phyloP scores from a whole-genome alignment of 2,888 invertebrate genomes.

The Chrysolina americana region DNA sequence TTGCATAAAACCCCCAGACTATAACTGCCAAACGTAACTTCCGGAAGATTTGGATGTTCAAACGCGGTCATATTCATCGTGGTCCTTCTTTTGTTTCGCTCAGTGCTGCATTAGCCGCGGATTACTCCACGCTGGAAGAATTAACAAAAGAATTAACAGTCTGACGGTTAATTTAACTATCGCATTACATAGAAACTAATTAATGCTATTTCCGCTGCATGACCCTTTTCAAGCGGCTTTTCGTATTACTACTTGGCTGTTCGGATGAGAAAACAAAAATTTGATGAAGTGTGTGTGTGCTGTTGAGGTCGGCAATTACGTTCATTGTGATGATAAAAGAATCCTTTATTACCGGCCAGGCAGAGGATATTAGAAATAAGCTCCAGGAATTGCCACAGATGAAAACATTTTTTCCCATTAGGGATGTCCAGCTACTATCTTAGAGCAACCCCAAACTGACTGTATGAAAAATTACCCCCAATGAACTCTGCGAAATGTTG shows the following conservation, averaged over 20 bases:
- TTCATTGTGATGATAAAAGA: constrained; percentile 1
- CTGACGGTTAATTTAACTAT: constrained; percentile 10
- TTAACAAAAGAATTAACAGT: constrained; percentile 27
- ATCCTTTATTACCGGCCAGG: not conserved
- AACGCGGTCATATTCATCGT: constrained; percentile 1
- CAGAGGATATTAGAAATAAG: constrained; percentile 5
- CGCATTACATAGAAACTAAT: constrained; percentile 13
- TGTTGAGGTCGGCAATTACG: not conserved
- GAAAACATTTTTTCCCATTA: not conserved
- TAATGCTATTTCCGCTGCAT: constrained; percentile 10
- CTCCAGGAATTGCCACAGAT: not conserved
- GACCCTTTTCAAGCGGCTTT: constrained; percentile 4
- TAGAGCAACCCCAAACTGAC: too few relatives aligned
- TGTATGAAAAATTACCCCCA: too few relatives aligned
- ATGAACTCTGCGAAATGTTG: too few relatives aligned
- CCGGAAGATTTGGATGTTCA: not conserved
- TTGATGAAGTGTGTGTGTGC: not conserved
- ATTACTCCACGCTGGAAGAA: constrained; percentile 7
- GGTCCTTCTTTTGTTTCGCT: not conserved
- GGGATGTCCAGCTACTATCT: too few relatives aligned
- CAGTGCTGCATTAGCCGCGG: not conserved
- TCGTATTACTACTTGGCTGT: not conserved
- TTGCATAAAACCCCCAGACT: not conserved
- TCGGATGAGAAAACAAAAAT: constrained; percentile 11
- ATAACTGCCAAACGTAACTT: not conserved